These are phyloP conservation scores for Hydroisotoma schaefferi DNA, from an alignment of 2,888 invertebrate species.

Conservation along the genomic window DNA sequence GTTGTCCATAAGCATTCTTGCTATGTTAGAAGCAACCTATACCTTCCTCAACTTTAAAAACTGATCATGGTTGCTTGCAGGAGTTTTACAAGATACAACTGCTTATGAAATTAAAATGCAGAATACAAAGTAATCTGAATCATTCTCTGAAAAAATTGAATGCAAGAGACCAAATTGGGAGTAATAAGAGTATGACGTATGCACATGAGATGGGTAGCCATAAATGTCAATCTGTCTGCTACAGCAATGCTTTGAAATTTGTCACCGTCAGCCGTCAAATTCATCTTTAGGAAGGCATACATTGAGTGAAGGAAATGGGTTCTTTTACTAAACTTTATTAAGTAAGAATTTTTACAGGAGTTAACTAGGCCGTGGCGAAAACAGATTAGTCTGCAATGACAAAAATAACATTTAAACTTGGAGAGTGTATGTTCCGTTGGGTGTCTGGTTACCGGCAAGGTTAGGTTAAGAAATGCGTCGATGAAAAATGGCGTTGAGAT, in stretches of 20 bases:
- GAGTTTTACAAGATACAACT: too few species aligned
- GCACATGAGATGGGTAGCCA: conserved; percentile 40
- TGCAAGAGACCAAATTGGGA: conserved; percentile 9
- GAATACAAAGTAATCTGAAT: conserved; percentile 23
- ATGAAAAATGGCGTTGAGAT: too few species aligned
- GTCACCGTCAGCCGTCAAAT: conserved; percentile 41
- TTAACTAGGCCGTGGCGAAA: conserved; percentile 13
- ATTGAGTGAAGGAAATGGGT: not conserved
- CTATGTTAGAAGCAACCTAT: too few species aligned
- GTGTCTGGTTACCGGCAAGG: too few species aligned
- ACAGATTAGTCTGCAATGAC: conserved; percentile 14
- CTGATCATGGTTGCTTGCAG: too few species aligned
- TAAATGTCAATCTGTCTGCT: conserved; percentile 45
- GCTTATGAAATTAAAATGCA: conserved; percentile 3
- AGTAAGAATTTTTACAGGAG: conserved; percentile 5
- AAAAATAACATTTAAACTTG: too few species aligned
- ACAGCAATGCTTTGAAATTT: conserved; percentile 39
- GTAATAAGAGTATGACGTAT: not conserved
- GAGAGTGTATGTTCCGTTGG: too few species aligned
- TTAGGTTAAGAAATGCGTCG: too few species aligned
- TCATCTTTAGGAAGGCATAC: not conserved
- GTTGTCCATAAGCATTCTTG: too few species aligned
- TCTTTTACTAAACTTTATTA: not conserved
- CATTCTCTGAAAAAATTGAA: conserved; percentile 9
- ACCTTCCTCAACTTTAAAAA: too few species aligned